These are phyloP conservation scores for Pipistrellus pygmaeus DNA, from an alignment of 2,797 vertebrate genomes.

Conservation along the genomic window DNA sequence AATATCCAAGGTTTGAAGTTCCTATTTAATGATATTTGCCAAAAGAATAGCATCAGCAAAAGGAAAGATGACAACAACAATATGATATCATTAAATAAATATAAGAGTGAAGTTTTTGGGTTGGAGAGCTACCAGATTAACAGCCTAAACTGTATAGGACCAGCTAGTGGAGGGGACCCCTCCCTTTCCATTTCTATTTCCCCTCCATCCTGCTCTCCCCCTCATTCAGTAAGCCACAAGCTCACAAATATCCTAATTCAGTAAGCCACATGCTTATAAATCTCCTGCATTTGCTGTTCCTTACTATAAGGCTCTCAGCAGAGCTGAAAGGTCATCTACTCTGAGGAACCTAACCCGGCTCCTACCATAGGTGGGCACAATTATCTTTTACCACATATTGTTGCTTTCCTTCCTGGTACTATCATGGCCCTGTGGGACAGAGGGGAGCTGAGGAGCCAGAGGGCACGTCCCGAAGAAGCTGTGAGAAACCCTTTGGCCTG, in stretches of 20 bases:
- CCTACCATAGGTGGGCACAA: neutral
- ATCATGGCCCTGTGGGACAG: neutral
- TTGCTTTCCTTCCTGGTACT: neutral
- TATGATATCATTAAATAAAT: slow-evolving; percentile 41
- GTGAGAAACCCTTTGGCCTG: neutral
- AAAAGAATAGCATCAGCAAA: slow-evolving; percentile 35
- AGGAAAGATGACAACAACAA: neutral
- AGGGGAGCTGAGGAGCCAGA: neutral
- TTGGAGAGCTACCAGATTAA: neutral
- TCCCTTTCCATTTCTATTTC: neutral
- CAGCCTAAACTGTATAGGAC: neutral
- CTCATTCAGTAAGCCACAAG: neutral
- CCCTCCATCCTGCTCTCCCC: neutral
- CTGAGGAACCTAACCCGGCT: neutral
- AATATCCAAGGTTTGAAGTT: slow-evolving; percentile 56
- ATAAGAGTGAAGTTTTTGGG: neutral
- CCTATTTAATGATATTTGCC: slow-evolving; percentile 44
- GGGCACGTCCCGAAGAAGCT: neutral
- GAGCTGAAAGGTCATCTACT: neutral
- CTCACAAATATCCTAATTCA: neutral
- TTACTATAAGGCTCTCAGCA: neutral
- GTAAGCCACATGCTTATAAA: neutral
- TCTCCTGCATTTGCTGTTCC: neutral
- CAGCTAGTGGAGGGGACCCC: neutral
- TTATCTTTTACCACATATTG: neutral